Conservation (phyloP, 1,140 invertebrate genomes). For the Tetranychus cinnabarinus region DNA sequence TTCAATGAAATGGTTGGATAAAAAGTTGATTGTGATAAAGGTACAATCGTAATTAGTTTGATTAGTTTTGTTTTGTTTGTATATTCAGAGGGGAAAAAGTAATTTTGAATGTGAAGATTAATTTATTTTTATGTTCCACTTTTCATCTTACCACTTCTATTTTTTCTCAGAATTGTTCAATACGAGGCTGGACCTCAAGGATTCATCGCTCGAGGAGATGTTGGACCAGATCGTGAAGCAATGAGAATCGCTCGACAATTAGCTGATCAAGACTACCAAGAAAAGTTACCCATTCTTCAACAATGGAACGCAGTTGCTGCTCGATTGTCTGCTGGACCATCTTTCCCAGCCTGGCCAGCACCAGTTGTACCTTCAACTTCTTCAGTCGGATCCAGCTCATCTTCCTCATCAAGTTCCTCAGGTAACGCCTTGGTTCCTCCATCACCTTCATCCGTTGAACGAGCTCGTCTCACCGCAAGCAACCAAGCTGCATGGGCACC, state of each 20-base stretch:
- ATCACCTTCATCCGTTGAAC: neutral
- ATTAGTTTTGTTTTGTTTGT: too few species aligned
- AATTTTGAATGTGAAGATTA: too few species aligned
- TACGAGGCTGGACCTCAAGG: slow-evolving; percentile 7
- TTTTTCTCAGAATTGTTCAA: slow-evolving; percentile 5
- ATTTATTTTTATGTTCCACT: too few species aligned
- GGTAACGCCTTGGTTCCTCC: neutral
- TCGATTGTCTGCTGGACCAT: neutral
- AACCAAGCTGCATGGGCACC: neutral
- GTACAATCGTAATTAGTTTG: too few species aligned
- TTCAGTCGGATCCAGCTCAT: too few species aligned
- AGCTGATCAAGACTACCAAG: slow-evolving; percentile 1
- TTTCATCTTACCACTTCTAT: neutral
- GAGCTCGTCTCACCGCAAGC: neutral
- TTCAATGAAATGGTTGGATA: neutral
- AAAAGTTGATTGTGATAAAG: neutral
- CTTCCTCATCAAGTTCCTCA: too few species aligned
- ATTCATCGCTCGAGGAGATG: slow-evolving; percentile 4
- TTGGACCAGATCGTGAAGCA: slow-evolving; percentile 4
- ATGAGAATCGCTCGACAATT: neutral
- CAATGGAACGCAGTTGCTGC: neutral
- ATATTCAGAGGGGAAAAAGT: too few species aligned
- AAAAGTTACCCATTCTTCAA: neutral
- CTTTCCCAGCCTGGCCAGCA: neutral
- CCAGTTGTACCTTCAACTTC: neutral